Evolutionary conservation across 2,113 vertebrate genomes (phyloP).

Genomic region (Blennius ocellaris): DNA sequence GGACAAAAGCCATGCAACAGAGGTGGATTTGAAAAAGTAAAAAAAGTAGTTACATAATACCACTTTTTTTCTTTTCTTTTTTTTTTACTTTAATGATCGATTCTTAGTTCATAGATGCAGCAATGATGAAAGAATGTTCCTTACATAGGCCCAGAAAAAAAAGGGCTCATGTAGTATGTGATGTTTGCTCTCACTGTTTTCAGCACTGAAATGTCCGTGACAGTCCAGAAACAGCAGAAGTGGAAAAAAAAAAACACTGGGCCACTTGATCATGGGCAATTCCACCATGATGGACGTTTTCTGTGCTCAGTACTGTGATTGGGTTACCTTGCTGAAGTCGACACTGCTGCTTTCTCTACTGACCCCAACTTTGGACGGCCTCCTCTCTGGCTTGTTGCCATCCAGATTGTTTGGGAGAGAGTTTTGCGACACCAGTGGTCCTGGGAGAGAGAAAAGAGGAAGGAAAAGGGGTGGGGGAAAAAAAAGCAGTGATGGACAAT

Average conservation of each 20-base stretch:
- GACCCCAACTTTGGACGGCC: constrained; percentile 87
- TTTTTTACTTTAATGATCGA: constrained; percentile 3
- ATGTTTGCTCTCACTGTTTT: constrained; percentile 21
- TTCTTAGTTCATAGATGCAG: constrained; percentile 21
- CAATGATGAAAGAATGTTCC: constrained; percentile 3
- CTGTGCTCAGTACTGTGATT: constrained; percentile 64
- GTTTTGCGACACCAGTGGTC: constrained; percentile 88
- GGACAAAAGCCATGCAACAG: constrained; percentile 41
- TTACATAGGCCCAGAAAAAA: constrained; percentile 10
- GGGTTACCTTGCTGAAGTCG: constrained; percentile 95
- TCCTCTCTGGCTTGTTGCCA: constrained; percentile 86
- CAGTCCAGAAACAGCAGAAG: constrained; percentile 31
- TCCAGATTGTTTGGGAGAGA: constrained; percentile 91
- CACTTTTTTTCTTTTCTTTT: constrained; percentile 21
- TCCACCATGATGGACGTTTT: constrained; percentile 43
- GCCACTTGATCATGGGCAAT: constrained; percentile 33
- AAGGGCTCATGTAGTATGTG: constrained; percentile 13
- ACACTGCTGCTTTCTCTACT: constrained; percentile 96
- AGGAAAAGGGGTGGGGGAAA: not conserved
- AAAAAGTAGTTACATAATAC: constrained; percentile 32
- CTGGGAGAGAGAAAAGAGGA: constrained; percentile 70
- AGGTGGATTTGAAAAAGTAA: constrained; percentile 39
- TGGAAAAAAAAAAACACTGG: constrained; percentile 33
- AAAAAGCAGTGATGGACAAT: constrained; percentile 26
- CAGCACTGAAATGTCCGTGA: constrained; percentile 42